phyloP scores from a whole-genome alignment of 2,113 vertebrate genomes.

The Sphaerodactylus townsendi region DNA sequence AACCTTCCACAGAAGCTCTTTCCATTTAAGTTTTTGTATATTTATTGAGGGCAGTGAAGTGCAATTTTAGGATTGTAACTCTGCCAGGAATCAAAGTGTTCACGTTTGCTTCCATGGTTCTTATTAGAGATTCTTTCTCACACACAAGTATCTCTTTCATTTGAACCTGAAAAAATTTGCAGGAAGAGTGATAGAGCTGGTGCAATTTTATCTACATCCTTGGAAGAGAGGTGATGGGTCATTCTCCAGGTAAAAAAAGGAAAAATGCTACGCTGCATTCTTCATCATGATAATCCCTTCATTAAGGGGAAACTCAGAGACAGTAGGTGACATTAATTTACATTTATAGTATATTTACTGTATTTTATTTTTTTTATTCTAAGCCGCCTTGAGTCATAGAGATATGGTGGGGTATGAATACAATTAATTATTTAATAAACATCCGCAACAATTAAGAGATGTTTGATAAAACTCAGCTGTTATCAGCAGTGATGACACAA shows the following conservation, averaged over 20 bases:
- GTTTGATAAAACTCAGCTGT: not conserved
- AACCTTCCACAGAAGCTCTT: not conserved
- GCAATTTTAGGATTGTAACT: constrained; percentile 9
- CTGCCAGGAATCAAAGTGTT: not conserved
- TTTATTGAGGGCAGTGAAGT: constrained; percentile 9
- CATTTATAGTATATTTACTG: too few species aligned
- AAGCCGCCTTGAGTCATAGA: too few species aligned
- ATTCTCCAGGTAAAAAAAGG: not conserved
- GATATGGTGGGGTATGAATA: too few species aligned
- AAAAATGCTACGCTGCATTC: too few species aligned
- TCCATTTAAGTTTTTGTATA: constrained; percentile 12
- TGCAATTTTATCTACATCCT: not conserved
- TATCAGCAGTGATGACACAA: not conserved
- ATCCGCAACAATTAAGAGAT: not conserved
- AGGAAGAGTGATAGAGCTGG: not conserved
- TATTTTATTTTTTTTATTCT: too few species aligned
- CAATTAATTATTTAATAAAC: too few species aligned
- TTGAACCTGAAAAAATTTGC: not conserved
- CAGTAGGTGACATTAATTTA: too few species aligned
- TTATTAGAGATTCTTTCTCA: not conserved
- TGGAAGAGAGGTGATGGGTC: not conserved
- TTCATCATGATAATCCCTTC: not conserved
- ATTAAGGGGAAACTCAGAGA: not conserved
- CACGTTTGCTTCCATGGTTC: not conserved
- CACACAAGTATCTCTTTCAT: not conserved